Conservation (phyloP, 2,113 vertebrate genomes). For the Apaloderma vittatum region DNA sequence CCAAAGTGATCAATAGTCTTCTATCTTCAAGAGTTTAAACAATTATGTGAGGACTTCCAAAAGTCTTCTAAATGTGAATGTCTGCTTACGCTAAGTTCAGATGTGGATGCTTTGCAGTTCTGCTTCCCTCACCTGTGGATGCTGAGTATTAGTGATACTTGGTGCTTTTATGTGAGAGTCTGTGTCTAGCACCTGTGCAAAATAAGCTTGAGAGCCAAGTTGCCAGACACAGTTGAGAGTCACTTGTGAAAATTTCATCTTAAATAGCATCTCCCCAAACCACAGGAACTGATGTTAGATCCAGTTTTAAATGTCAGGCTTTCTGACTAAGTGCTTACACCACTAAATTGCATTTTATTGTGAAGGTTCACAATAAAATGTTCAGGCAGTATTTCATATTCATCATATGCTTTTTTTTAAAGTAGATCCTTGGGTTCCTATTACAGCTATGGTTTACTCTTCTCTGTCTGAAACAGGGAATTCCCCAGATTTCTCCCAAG, state of each 20-base stretch:
- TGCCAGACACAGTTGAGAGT: neutral
- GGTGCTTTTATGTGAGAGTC: neutral
- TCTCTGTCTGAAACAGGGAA: conserved; percentile 10
- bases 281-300: neutral
- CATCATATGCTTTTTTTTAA: neutral
- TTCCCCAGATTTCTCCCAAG: conserved; percentile 21
- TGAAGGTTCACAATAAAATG: neutral
- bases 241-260: neutral
- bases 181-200: neutral
- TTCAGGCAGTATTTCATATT: conserved; percentile 9
- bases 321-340: conserved; percentile 19
- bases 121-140: neutral
- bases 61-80: neutral
- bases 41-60: neutral
- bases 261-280: neutral
- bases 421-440: conserved; percentile 2
- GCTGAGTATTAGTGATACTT: neutral
- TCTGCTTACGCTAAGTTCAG: neutral
- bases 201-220: neutral
- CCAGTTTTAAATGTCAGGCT: neutral
- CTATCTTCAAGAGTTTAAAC: neutral
- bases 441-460: neutral
- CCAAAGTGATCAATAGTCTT: neutral
- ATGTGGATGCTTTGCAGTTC: neutral
- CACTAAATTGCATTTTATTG: neutral